Conservation (phyloP, 2,797 vertebrate genomes). For the Xiphorhynchus erythropygius region DNA sequence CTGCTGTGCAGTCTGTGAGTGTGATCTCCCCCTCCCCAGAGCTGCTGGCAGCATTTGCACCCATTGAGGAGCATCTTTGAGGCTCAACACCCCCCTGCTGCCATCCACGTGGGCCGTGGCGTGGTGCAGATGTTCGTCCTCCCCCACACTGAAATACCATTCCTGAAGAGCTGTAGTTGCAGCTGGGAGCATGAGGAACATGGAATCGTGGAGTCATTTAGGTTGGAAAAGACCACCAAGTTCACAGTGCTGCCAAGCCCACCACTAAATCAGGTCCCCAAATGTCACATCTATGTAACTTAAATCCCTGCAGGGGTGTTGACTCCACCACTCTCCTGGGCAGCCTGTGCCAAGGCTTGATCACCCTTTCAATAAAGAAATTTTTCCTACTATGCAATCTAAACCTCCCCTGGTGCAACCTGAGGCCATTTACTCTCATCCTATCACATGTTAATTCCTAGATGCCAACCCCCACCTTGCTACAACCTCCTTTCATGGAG, state of each 20-base stretch:
- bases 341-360: neutral
- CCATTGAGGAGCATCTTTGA: neutral
- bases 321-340: neutral
- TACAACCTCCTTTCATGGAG: neutral
- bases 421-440: neutral
- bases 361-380: neutral
- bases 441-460: neutral
- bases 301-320: neutral
- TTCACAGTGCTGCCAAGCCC: neutral
- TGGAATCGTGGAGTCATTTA: rapidly evolving
- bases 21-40: neutral
- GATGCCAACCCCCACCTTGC: neutral
- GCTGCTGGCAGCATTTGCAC: neutral
- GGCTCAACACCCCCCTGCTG: rapidly evolving
- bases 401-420: neutral
- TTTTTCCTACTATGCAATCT: neutral
- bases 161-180: neutral
- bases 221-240: rapidly evolving
- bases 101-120: neutral
- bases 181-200: neutral
- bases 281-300: neutral
- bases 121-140: neutral
- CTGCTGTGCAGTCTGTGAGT: neutral
- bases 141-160: neutral
- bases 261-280: neutral